Conservation (phyloP, 2,888 invertebrate genomes). For the Seira ritae region DNA sequence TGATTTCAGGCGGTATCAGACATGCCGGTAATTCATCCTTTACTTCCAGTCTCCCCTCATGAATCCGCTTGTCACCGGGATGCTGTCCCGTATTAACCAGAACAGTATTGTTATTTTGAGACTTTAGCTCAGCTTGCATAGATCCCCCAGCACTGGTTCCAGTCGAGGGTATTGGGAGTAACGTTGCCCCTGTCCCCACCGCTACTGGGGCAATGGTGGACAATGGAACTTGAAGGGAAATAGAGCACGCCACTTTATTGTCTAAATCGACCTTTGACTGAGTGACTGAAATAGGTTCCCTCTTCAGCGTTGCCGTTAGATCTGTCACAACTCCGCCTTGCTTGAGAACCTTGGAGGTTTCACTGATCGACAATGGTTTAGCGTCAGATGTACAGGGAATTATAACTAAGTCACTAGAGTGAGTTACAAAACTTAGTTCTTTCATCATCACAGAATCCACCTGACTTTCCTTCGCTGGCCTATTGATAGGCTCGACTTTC, state of each 20-base stretch:
- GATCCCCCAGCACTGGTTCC: slow-evolving; percentile 33
- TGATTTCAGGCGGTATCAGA: slow-evolving; percentile 67
- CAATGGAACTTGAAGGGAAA: slow-evolving; percentile 53
- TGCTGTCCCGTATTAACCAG: slow-evolving; percentile 8
- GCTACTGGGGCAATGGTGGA: slow-evolving; percentile 52
- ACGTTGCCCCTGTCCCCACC: slow-evolving; percentile 59
- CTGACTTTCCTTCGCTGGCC: slow-evolving; percentile 1
- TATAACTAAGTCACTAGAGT: slow-evolving; percentile 60
- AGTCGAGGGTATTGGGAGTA: slow-evolving; percentile 51
- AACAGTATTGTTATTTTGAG: background rate
- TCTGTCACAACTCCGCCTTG: slow-evolving; percentile 22
- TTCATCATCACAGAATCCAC: slow-evolving; percentile 52
- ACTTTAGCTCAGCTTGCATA: slow-evolving; percentile 34
- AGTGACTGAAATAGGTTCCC: background rate
- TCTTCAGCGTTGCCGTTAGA: background rate
- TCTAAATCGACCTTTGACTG: slow-evolving; percentile 25
- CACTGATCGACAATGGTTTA: slow-evolving; percentile 47
- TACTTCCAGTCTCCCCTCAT: slow-evolving; percentile 9
- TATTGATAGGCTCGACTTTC: slow-evolving; percentile 16
- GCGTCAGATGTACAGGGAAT: slow-evolving; percentile 60
- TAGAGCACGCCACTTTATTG: slow-evolving; percentile 44
- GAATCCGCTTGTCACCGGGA: slow-evolving; percentile 28
- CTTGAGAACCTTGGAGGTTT: slow-evolving; percentile 53
- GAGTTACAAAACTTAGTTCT: slow-evolving; percentile 53
- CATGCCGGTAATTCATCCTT: slow-evolving; percentile 52